phyloP scores from a whole-genome alignment of 2,113 vertebrate genomes.

The Dolichotis patagonum region DNA sequence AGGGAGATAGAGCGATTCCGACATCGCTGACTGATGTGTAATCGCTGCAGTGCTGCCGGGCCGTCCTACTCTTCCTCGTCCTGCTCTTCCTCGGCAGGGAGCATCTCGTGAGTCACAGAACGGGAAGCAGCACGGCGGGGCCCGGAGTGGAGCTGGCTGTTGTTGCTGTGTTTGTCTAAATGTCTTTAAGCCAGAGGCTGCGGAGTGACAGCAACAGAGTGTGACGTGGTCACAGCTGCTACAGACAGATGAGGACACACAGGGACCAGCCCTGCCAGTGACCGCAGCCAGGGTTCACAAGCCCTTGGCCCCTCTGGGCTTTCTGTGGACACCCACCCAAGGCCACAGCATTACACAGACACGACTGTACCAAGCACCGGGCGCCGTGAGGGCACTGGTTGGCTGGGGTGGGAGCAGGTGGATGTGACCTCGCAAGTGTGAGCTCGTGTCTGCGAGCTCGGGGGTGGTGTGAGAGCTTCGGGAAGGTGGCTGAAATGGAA shows the following conservation, averaged over 20 bases:
- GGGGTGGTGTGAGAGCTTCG: not conserved
- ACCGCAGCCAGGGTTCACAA: not conserved
- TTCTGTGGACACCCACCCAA: not conserved
- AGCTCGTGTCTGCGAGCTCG: not conserved
- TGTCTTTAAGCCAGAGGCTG: not conserved
- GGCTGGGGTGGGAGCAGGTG: not conserved
- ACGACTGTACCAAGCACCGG: not conserved
- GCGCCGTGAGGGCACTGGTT: no score
- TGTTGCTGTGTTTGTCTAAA: not conserved
- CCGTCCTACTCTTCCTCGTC: no score
- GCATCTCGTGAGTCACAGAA: not conserved
- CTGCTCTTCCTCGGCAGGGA: not conserved
- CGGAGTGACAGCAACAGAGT: not conserved
- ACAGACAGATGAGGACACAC: not conserved
- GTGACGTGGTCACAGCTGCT: not conserved
- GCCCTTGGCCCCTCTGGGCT: not conserved
- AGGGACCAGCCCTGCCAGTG: not conserved
- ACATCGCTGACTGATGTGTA: not conserved
- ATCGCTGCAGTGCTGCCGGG: not conserved
- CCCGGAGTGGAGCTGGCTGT: not conserved
- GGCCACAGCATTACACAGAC: not conserved
- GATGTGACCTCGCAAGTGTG: not conserved
- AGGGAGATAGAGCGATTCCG: not conserved
- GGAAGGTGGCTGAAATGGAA: not conserved
- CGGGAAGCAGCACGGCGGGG: not conserved